Evolutionary conservation across 2,888 invertebrate genomes (phyloP).

Genomic region (Serripes groenlandicus): DNA sequence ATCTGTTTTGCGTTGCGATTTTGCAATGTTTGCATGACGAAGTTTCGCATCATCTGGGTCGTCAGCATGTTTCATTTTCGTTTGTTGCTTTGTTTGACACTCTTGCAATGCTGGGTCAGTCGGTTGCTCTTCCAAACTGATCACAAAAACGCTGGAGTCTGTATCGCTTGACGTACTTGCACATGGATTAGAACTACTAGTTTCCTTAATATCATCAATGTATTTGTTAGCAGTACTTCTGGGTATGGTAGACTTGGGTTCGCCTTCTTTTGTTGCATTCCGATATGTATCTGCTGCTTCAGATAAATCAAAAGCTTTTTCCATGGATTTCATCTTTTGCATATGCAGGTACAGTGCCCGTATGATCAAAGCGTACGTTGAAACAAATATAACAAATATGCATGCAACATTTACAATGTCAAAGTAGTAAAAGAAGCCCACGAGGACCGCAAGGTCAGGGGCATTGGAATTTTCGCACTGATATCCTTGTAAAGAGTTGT

Average conservation of each 20-base stretch:
- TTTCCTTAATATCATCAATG: too few species aligned
- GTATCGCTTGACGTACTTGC: not conserved
- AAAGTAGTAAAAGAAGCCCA: constrained; percentile 6
- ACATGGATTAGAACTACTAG: not conserved
- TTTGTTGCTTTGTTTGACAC: not conserved
- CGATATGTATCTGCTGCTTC: not conserved
- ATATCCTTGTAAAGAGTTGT: not conserved
- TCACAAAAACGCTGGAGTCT: not conserved
- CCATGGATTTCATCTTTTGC: not conserved
- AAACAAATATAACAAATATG: not conserved
- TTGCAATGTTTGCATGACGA: not conserved
- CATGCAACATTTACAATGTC: not conserved
- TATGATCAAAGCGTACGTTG: not conserved
- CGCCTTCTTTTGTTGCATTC: not conserved
- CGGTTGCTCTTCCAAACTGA: not conserved
- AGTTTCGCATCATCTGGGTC: not conserved
- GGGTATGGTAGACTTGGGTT: too few species aligned
- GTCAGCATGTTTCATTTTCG: too few species aligned
- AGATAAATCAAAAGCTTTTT: not conserved
- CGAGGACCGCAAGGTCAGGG: not conserved
- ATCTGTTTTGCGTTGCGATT: too few species aligned
- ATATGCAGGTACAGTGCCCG: constrained; percentile 1
- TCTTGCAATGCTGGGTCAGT: not conserved
- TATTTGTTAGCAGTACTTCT: too few species aligned
- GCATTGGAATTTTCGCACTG: constrained; percentile 5